Evolutionary conservation across 2,888 invertebrate genomes (phyloP).

Genomic region (Kuschelorhynchus macadamiae): DNA sequence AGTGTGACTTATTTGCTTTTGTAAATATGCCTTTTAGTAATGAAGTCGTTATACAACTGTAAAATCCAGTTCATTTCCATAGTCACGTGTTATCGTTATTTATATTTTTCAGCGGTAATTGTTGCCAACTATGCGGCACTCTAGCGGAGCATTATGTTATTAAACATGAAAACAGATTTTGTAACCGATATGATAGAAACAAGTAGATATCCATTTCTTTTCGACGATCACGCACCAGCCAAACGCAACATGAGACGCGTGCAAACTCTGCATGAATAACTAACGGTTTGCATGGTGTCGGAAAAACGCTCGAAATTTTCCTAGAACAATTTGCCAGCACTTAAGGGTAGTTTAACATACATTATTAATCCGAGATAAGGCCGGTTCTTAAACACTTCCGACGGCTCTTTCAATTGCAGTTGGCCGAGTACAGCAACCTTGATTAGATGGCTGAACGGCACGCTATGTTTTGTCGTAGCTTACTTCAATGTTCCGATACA

Average conservation of each 20-base stretch:
- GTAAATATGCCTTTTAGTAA: no score
- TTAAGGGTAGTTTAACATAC: constrained; percentile 69
- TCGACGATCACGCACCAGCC: constrained; percentile 2
- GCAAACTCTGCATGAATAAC: constrained; percentile 52
- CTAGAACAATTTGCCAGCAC: constrained; percentile 68
- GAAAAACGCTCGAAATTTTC: constrained; percentile 59
- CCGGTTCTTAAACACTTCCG: constrained; percentile 67
- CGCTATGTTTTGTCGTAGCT: constrained; percentile 51
- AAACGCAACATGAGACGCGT: constrained; percentile 44
- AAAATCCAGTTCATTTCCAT: no score
- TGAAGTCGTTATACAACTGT: no score
- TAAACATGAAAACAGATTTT: constrained; percentile 5
- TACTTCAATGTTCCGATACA: not conserved
- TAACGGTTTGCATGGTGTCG: constrained; percentile 60
- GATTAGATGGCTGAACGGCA: constrained; percentile 54
- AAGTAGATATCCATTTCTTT: constrained; percentile 25
- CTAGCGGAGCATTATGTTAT: no score
- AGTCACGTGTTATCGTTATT: no score
- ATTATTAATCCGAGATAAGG: constrained; percentile 68
- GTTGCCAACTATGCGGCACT: no score
- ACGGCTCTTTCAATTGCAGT: constrained; percentile 68
- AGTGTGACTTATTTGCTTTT: no score
- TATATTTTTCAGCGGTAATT: no score
- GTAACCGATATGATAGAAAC: constrained; percentile 5
- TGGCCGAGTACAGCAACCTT: constrained; percentile 53